Conservation (phyloP, 2,113 vertebrate species). For the Gnathonemus longibarbis region DNA sequence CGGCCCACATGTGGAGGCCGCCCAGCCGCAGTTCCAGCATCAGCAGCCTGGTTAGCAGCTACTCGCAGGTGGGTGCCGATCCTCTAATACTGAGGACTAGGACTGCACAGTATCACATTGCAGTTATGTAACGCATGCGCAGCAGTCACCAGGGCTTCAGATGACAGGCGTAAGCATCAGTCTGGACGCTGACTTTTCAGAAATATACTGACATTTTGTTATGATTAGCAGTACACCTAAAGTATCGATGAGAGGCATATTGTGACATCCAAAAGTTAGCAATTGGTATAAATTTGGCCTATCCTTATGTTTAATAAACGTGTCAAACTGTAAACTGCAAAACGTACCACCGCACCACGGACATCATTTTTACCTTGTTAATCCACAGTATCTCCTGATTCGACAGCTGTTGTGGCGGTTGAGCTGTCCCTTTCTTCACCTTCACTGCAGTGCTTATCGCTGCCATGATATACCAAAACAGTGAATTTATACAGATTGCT, state of each 20-base stretch:
- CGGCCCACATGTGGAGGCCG: constrained; percentile 73
- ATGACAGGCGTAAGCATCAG: background rate
- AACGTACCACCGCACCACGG: background rate
- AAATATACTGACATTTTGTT: background rate
- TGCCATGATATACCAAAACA: background rate
- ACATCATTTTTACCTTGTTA: background rate
- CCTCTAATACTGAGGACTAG: background rate
- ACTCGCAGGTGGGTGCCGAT: constrained; percentile 63
- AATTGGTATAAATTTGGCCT: background rate
- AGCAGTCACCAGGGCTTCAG: background rate
- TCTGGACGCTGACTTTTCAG: background rate
- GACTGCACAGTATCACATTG: background rate
- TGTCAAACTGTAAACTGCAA: background rate
- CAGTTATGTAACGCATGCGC: background rate
- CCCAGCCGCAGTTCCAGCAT: constrained; percentile 91
- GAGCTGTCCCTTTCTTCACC: background rate
- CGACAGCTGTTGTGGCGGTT: background rate
- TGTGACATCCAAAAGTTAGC: background rate
- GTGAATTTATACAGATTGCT: background rate
- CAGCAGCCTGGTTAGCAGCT: constrained; percentile 82
- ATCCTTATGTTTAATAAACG: background rate
- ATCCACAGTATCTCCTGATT: background rate
- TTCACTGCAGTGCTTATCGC: background rate
- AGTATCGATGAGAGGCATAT: no score
- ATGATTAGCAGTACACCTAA: background rate